Conservation (phyloP, 2,888 invertebrate genomes). For the Drosophila bunnanda region DNA sequence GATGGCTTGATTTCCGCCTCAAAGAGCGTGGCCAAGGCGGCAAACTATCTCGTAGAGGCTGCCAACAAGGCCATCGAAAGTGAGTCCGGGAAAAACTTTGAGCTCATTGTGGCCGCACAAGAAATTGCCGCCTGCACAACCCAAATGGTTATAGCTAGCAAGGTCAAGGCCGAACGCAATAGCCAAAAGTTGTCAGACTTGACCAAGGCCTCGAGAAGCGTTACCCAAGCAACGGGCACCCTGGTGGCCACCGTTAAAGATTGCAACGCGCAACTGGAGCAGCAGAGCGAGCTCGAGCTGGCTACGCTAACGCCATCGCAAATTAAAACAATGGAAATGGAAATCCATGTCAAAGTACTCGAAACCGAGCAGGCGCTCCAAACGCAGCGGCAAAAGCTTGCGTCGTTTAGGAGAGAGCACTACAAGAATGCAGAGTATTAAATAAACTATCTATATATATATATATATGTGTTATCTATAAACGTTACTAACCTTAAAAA, state of each 20-base stretch:
- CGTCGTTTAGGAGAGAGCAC: slow-evolving; percentile 95
- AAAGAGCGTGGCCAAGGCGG: slow-evolving; percentile 98
- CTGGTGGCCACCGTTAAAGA: slow-evolving; percentile 97
- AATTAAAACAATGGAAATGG: slow-evolving; percentile 98
- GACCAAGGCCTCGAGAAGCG: slow-evolving; percentile 93
- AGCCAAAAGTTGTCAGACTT: slow-evolving; percentile 92
- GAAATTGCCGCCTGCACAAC: slow-evolving; percentile 98
- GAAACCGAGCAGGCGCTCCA: slow-evolving; percentile 96
- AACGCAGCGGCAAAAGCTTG: slow-evolving; percentile 93
- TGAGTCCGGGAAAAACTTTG: slow-evolving; percentile 90
- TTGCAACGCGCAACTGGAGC: slow-evolving; percentile 93
- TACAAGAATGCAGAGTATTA: slow-evolving; percentile 87
- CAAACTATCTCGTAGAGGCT: slow-evolving; percentile 94
- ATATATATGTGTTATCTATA: slow-evolving; percentile 3
- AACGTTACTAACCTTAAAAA: slow-evolving; percentile 22
- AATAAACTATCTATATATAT: slow-evolving; percentile 22
- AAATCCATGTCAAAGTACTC: slow-evolving; percentile 96
- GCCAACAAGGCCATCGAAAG: slow-evolving; percentile 96
- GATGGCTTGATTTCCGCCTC: slow-evolving; percentile 99
- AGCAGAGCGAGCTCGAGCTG: slow-evolving; percentile 95
- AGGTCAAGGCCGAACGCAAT: slow-evolving; percentile 95
- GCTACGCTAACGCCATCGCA: slow-evolving; percentile 95
- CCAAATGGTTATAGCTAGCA: slow-evolving; percentile 97
- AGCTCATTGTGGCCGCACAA: slow-evolving; percentile 97
- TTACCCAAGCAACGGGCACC: slow-evolving; percentile 95